phyloP scores from a whole-genome alignment of 2,113 vertebrate genomes.

The Crotalus helleri region DNA sequence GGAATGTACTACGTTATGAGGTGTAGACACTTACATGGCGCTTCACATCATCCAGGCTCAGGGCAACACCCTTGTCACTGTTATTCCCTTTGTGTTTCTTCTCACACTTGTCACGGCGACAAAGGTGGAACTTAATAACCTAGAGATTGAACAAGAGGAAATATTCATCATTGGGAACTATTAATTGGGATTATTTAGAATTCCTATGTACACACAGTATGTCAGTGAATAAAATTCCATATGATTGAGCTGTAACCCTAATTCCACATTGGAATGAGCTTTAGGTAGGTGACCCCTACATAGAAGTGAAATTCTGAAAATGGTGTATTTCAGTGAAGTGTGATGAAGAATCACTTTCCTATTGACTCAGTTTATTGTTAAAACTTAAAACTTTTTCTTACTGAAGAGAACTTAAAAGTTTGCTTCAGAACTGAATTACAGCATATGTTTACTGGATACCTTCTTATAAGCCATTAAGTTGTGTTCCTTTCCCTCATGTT shows the following conservation, averaged over 20 bases:
- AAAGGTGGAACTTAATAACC: slow-evolving; percentile 94
- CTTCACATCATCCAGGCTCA: slow-evolving; percentile 97
- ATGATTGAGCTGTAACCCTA: not conserved
- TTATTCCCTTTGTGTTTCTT: slow-evolving; percentile 93
- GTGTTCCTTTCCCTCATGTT: not conserved
- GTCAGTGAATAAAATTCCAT: not conserved
- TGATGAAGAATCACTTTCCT: not conserved
- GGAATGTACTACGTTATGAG: accelerated
- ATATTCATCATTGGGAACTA: not conserved
- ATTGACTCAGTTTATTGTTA: too few species aligned
- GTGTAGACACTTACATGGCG: slow-evolving; percentile 83
- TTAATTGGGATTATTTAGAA: not conserved
- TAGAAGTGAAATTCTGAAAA: not conserved
- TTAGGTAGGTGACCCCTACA: not conserved
- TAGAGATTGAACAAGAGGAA: slow-evolving; percentile 49
- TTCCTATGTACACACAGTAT: not conserved
- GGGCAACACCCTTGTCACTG: slow-evolving; percentile 89
- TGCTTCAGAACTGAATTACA: not conserved
- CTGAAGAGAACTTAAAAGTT: not conserved
- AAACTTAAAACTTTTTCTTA: not conserved
- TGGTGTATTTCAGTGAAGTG: not conserved
- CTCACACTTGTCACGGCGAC: slow-evolving; percentile 81
- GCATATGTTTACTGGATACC: not conserved
- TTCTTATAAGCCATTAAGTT: not conserved
- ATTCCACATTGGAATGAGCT: not conserved